Percentiles rank a stretch among this genome's conserved stretches.
Conservation (phyloP, 1,140 invertebrate genomes). For the Stenopsyche tienmushanensis region DNA sequence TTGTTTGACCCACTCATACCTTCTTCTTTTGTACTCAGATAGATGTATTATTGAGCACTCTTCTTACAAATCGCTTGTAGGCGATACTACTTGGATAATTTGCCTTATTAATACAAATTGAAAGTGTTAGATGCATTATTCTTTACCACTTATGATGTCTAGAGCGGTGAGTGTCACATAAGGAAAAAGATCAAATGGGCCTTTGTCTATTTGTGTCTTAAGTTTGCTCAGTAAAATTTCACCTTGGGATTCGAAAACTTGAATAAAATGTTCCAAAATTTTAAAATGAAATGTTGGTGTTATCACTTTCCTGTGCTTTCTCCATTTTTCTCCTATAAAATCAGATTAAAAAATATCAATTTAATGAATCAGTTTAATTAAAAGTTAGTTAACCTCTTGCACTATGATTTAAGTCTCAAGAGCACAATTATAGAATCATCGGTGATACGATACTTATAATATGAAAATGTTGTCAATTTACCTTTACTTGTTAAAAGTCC, state of each 20-base stretch:
- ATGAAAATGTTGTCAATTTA: constrained; percentile 11
- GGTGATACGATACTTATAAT: neutral
- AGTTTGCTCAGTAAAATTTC: constrained; percentile 65
- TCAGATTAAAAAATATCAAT: neutral
- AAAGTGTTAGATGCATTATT: too few species aligned
- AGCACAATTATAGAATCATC: neutral
- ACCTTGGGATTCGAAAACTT: constrained; percentile 75
- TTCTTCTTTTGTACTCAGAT: too few species aligned
- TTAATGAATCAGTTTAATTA: neutral
- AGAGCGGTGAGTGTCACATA: constrained; percentile 72
- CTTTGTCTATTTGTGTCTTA: constrained; percentile 52
- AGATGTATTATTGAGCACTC: too few species aligned
- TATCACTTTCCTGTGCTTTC: constrained; percentile 30
- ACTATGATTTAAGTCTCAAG: too few species aligned
- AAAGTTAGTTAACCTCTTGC: neutral
- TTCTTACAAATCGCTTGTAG: too few species aligned
- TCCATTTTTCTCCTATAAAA: constrained; percentile 33
- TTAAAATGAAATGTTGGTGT: constrained; percentile 88
- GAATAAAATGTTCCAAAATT: constrained; percentile 79
- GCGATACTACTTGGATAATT: too few species aligned
- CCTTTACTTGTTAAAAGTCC: constrained; percentile 32
- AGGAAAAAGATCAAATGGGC: constrained; percentile 68
- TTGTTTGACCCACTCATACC: too few species aligned
- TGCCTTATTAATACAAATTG: too few species aligned
- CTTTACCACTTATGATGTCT: constrained; percentile 75